Base-by-base conservation (phyloP, 2,797 vertebrate species). In the Dipus sagitta region DNA sequence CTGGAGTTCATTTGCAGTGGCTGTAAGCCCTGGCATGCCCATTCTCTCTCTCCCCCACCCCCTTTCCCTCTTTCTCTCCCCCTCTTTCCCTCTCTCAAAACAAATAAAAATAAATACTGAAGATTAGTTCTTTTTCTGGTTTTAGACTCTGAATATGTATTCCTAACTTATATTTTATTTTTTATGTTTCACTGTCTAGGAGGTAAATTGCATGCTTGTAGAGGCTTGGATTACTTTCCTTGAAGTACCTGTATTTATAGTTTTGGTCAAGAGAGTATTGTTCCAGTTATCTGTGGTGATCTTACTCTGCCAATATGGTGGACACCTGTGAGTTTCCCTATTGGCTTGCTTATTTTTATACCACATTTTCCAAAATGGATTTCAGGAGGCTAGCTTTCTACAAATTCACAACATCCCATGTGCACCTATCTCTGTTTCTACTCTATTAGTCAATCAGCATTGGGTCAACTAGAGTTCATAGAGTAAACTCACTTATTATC, bases 401-500 rank as follows among this genome's bases (percentile, higher is more conserved):
- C 6, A 47, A 71, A 65, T 60, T n/a, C 80, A 54, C 34, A 83
- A 24, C 0, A 5, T 62, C 28, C 42, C 32, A 30, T 52, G 13
- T 1, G 10, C 34, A 20, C n/a, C 81, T 60, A 52, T 26, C 60
- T 75, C 52, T 9, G 12, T 79, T 74, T 84, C 72, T 77, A 13
- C 47, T 92, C 77, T 58, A 26, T 65, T 95, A 84, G 91, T 88
- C 91, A 75, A 30, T 70, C 54, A 81, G 68, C 60, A 30, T 93
- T 82, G 32, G 79, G 86, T 95, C 90, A 93, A 60, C 88, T 80
- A 26, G 71, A 96, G 95, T 89, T 95, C 80, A 32, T 68, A 54
- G 82, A 52, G 68, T 90, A 90, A 90, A 93, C 79, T 96, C 0
- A 0, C 86, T 96, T 72, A 89, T 90, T 95, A 86, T 90, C 91